Evolutionary conservation across 2,888 invertebrate genomes (phyloP).

Genomic region (Heliconius cydno): DNA sequence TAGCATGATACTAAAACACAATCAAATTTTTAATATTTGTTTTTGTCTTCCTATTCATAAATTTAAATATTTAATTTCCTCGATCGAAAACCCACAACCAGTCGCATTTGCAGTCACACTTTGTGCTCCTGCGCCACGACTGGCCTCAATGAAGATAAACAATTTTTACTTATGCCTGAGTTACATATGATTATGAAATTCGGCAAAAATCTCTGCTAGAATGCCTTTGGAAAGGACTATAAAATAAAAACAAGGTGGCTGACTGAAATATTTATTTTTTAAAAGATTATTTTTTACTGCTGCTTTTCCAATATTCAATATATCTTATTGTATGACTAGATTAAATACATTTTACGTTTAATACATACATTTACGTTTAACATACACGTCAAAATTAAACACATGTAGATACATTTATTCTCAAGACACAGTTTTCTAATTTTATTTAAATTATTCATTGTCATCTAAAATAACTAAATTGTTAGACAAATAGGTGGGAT

Average conservation of each 20-base stretch:
- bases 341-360: constrained; percentile 2
- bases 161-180: neutral
- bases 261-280: constrained; percentile 17
- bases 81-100: too few species aligned
- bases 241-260: neutral
- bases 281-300: neutral
- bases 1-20: too few species aligned
- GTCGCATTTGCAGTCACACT: too few species aligned
- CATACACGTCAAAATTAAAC: neutral
- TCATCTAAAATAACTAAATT: neutral
- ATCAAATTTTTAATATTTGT: too few species aligned
- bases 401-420: neutral
- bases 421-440: neutral
- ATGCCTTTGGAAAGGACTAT: neutral
- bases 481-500: constrained; percentile 5
- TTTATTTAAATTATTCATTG: neutral
- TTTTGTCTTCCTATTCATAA: too few species aligned
- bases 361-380: constrained; percentile 1
- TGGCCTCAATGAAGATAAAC: too few species aligned
- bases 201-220: neutral
- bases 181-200: neutral
- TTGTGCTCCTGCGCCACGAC: too few species aligned
- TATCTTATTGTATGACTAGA: constrained; percentile 44
- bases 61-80: too few species aligned
- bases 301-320: constrained; percentile 6